Conservation (phyloP, 2,797 vertebrate species). For the Atherinosoma microstoma region DNA sequence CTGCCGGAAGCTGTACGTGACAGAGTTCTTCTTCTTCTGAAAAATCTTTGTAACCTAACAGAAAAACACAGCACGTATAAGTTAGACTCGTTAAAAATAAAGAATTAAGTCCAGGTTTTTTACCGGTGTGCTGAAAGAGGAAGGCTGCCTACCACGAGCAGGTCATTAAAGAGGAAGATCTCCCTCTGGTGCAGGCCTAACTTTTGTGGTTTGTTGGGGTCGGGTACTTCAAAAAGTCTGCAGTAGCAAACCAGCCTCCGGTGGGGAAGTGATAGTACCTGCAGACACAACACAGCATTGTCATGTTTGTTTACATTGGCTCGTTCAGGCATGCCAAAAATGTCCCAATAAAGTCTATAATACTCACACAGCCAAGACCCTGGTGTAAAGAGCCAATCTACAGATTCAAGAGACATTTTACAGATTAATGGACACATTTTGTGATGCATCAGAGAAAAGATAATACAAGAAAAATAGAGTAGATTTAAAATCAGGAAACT, state of each 20-base stretch:
- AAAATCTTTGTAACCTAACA: conserved; percentile 97
- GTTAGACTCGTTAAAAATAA: conserved; percentile 12
- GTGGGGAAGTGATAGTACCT: conserved; percentile 96
- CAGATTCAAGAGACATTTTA: conserved; percentile 32
- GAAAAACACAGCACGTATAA: not conserved
- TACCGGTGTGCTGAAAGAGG: conserved; percentile 10
- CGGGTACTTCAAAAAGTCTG: conserved; percentile 95
- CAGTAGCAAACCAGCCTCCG: conserved; percentile 97
- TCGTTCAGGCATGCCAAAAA: not conserved
- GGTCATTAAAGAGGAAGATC: conserved; percentile 98
- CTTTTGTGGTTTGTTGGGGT: conserved; percentile 97
- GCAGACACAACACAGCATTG: conserved; percentile 18
- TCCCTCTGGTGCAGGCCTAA: conserved; percentile 95
- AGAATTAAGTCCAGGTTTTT: not conserved
- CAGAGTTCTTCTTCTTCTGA: conserved; percentile 99
- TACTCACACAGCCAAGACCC: conserved; percentile 96
- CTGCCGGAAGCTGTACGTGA: conserved; percentile 97
- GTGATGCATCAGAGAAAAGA: conserved; percentile 1
- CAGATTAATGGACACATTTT: not conserved
- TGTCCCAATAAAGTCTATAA: conserved; percentile 29
- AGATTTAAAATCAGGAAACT: conserved; percentile 2
- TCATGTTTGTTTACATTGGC: not conserved
- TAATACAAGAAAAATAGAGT: not conserved
- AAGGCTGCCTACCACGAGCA: conserved; percentile 90
- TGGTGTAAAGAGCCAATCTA: conserved; percentile 97